phyloP scores from a whole-genome alignment of 2,888 invertebrate genomes.

The Pseudeuparius sepicola region DNA sequence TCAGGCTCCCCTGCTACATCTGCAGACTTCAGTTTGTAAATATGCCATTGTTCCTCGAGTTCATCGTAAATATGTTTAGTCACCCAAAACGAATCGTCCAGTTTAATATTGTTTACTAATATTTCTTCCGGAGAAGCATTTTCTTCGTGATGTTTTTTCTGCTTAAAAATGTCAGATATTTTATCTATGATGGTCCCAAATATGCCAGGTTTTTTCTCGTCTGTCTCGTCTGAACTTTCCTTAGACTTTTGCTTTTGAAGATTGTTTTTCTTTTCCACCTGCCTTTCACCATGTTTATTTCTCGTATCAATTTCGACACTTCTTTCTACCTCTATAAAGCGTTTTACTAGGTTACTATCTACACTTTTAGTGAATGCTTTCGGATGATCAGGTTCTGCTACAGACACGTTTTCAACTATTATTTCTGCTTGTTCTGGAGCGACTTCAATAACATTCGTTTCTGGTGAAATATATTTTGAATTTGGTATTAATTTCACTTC shows the following conservation, averaged over 20 bases:
- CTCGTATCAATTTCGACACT: too few species aligned
- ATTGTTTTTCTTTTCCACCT: conserved; percentile 20
- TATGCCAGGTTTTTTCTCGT: conserved; percentile 26
- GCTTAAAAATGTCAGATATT: conserved; percentile 28
- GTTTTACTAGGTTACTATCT: too few species aligned
- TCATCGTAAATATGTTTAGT: conserved; percentile 53
- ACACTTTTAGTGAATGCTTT: conserved; percentile 4
- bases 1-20: neutral
- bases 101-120: conserved; percentile 11
- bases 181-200: conserved; percentile 30
- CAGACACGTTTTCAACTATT: neutral
- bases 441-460: too few species aligned
- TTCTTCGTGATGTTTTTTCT: conserved; percentile 31
- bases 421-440: neutral
- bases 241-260: conserved; percentile 20
- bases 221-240: conserved; percentile 15
- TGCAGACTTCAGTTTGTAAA: conserved; percentile 1
- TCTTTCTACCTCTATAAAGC: too few species aligned
- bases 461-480: too few species aligned
- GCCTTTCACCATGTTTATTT: too few species aligned
- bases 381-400: conserved; percentile 6
- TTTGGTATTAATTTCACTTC: too few species aligned
- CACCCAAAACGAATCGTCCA: conserved; percentile 49
- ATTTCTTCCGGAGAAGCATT: conserved; percentile 26
- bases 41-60: conserved; percentile 45